Evolutionary conservation across 2,888 invertebrate species (phyloP), one percentile per base, ranked within the genome.

Genomic region (Leucania comma): DNA sequence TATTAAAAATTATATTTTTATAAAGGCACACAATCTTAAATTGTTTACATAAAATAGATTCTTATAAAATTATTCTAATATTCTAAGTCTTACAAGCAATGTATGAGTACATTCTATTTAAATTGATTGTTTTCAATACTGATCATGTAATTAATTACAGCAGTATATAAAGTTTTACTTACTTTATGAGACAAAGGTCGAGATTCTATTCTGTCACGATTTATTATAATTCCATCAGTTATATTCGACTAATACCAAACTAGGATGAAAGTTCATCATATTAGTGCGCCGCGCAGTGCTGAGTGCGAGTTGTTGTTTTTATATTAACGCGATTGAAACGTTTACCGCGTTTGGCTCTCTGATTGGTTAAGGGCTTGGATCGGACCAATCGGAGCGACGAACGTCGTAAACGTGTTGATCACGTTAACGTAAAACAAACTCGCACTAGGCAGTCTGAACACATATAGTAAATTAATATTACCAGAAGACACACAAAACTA

Each of bases 11-110:
- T 70, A 29, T 69, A 77, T 69, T 82, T 76, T 57, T 73, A 29
- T 51, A 56, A 50, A 80, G 81, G 72, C 81, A 79, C 66, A 54
- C 29, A 46, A 65, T 63, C 38, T 61, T 74, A 66, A 32, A 53
- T 32, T 53, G 32, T 53, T 46, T 26, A 53, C 42, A 26, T 63
- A 63, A 22, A 42, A 72, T 61, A 14, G 24, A 12, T 35, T 53
- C 24, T 14, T 32, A 42, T 2, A 12, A 60, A 3, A 29, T 56
- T 20, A 57, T 26, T 69, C 17, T 48, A 51, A 50, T 12, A n/a
- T n/a, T n/a, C n/a, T n/a, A n/a, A n/a, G n/a, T 14, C 65, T 66
- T 17, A 35, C 35, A 35, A 35, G 50, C 67, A 20, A 50, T 66
- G 20, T 50, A 66, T 51, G 74, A 53, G n/a, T 32, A 32, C 12